Evolutionary conservation across 2,888 invertebrate genomes (phyloP), one percentile per base, ranked within the genome.

Genomic region (Drosophila ezoana): DNA sequence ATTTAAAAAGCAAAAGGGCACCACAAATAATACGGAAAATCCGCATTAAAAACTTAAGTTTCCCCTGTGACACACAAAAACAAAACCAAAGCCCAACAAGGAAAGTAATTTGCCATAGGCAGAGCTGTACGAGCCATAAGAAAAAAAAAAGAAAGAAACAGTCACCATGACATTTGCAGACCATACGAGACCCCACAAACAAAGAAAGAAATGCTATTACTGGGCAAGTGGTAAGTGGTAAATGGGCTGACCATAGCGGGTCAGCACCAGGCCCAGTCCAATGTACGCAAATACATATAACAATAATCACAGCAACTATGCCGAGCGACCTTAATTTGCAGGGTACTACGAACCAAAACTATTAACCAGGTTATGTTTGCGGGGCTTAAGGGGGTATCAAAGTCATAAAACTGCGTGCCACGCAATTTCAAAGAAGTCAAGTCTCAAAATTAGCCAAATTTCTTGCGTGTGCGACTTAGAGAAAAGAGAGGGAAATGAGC

Each of bases 41-140:
- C 82, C 87, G 84, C 85, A 85, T 81, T 79, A 79, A 83, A 79
- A 83, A 83, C 81, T 72, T 60, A 67, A 77, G 77, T 87, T 87
- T 87, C 72, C 83, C 75, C 64, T 79, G 68, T 85, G 83, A 81
- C 81, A 87, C 71, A 81, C 51, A 72, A 68, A 76, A 68, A 71
- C 57, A 28, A 28, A 28, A 28, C 40, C 40, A 33, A 56, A 65
- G 69, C 71, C 73, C 74, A 72, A 85, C 81, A 81, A 77, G 83
- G 83, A 83, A 83, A 83, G 87, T 87, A 87, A 83, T 87, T 83
- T 87, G 71, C 70, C 64, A 71, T 45, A 54, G 52, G 47, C 53
- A 58, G 41, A 63, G 33, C 38, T 23, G 59, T 37, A 49, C 41
- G 33, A 43, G 18, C 14, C 11, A 44, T 32, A 37, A 47, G 41